A percentile compares a stretch with the other conserved stretches of the same genome.
Conservation (phyloP, 2,113 vertebrate species). For the Monarcha castaneiventris region DNA sequence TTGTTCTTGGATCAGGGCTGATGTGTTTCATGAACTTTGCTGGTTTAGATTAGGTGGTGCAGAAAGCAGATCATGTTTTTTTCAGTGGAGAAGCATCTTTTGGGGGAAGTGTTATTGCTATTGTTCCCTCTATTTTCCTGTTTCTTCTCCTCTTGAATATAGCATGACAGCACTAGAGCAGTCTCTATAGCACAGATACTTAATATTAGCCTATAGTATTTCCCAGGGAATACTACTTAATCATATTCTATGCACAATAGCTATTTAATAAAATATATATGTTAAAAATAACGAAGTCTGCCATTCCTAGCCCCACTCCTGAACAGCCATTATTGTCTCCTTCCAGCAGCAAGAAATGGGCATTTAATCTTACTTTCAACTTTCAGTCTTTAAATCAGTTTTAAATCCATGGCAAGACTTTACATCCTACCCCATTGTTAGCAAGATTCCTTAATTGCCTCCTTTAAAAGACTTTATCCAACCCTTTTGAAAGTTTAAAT, state of each 20-base stretch:
- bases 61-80: neutral
- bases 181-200: neutral
- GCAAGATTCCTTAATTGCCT: conserved; percentile 70
- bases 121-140: neutral
- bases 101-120: neutral
- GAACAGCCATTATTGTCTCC: conserved; percentile 58
- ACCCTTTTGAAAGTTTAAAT: conserved; percentile 69
- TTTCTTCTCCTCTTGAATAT: conserved; percentile 2
- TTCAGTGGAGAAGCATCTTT: neutral
- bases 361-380: conserved; percentile 70
- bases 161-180: neutral
- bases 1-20: neutral
- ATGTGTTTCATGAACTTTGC: neutral
- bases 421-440: conserved; percentile 68
- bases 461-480: conserved; percentile 66
- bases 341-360: conserved; percentile 43
- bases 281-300: neutral
- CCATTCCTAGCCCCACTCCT: conserved; percentile 4
- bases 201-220: neutral
- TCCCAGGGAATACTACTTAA: conserved; percentile 23
- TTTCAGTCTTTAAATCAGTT: conserved; percentile 65
- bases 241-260: conserved; percentile 35
- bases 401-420: conserved; percentile 66
- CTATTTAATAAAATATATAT: conserved; percentile 50
- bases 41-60: neutral